Base-by-base conservation (phyloP, 1,140 invertebrate genomes). In the Drosophila sp. region DNA sequence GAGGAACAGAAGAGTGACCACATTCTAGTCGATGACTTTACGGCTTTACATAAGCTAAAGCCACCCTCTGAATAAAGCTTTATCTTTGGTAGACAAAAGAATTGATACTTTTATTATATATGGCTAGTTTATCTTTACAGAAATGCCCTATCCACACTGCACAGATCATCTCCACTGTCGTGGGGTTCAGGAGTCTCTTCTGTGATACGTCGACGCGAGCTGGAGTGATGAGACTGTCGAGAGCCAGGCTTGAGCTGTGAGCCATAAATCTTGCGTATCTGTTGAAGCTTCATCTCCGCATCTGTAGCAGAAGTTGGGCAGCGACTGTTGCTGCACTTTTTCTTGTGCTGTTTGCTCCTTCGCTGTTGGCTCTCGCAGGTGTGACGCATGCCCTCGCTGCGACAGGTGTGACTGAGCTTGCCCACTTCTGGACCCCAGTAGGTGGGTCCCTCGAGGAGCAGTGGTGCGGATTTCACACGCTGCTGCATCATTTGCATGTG, bases 401-500 rank as follows among this genome's bases (percentile, higher is more conserved):
- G 78, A 25, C 91, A 92, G 5, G 41, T 77, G 63, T 92, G 91
- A 7, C 74, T 77, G 4, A 91, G 54, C 9, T 92, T 91, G 7
- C 91, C 91, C 16, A 92, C 90, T 58, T 89, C 75, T 0, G 90
- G 91, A 0, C 89, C 89, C 90, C 91, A 92, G 41, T 76, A 90
- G 8, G 91, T 91, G 7, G 75, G 57, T 1, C 91, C 91, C 57
- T 92, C 91, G 1, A 92, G 76, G 5, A 92, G 58, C 0, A 92
- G 58, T 0, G 91, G 91, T 2, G 91, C 91, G 0, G 91, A 90
- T 51, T 91, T 91, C 0, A 92, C 91, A 8, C 91, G 75, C 50
- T 91, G 82, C 0, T 89, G 66, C 91, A 92, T 92, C 73, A 92
- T 67, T 34, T 90, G 89, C 90, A 92, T 91, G 25, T 91, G 87